Evolutionary conservation across 2,888 invertebrate genomes (phyloP).

Genomic region (Operophtera brumata): DNA sequence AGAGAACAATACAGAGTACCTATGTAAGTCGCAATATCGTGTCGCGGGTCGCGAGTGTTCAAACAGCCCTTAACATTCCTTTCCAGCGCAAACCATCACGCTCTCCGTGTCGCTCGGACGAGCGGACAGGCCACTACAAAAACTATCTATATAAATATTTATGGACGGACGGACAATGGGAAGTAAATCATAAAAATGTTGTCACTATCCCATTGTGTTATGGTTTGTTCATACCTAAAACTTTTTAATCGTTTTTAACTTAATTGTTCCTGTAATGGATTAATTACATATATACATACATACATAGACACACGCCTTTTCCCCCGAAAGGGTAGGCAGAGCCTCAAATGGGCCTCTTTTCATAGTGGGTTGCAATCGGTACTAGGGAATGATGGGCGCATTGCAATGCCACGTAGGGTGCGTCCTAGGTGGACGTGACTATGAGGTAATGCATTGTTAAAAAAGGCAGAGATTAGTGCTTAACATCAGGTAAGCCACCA

Average conservation of each 20-base stretch:
- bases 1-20: no score
- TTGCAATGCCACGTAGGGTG: no score
- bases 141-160: constrained; percentile 27
- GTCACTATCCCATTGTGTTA: constrained; percentile 11
- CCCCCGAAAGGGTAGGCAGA: no score
- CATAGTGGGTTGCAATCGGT: no score
- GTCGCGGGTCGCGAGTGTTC: background rate
- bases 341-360: no score
- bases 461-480: no score
- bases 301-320: no score
- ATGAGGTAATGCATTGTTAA: no score
- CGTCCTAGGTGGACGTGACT: no score
- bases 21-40: no score
- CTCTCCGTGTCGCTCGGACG: constrained; percentile 33
- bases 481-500: no score
- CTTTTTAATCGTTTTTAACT: constrained; percentile 1
- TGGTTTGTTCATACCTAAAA: constrained; percentile 6
- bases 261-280: background rate
- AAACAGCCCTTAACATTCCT: background rate
- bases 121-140: constrained; percentile 23
- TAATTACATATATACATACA: background rate
- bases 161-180: constrained; percentile 36
- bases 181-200: constrained; percentile 34
- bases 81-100: constrained; percentile 41
- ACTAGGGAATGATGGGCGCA: no score